Evolutionary conservation across 92 coral and sea anemone species (phyloP), one percentile per base, ranked within the genome.

Genomic region (Porites divaricata): DNA sequence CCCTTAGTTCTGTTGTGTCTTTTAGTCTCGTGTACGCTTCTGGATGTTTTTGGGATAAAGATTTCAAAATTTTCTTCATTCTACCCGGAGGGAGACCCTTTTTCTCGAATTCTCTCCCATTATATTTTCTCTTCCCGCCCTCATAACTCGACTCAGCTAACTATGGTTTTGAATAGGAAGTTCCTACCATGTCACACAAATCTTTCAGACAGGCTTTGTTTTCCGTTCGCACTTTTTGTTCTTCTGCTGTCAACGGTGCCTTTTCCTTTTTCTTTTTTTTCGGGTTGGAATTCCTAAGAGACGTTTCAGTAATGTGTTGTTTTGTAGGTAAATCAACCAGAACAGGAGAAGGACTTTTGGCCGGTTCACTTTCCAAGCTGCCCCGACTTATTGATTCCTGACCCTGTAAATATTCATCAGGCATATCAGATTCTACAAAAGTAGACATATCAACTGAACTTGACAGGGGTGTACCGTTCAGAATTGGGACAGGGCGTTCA

Each of bases 311-410:
- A 74, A 51, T 74, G 41, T 28, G 41, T 16, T 74, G 53, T 23
- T 50, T 74, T 74, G 13, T 52, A 74, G 63, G 4, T 19, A 52
- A 74, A 74, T 74, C 78, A 74, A 19, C 35, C 78, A n/a, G 15
- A 51, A 74, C 49, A 52, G 78, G 20, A 53, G 78, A 74, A 52
- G 64, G 78, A 63, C 61, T 51, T 74, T 51, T 74, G 64, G 49
- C 20, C 64, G 78, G 78, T 74, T 74, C 48, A 41, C 78, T 74
- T 51, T 74, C 63, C 77, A 72, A 72, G 25, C 77, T 72, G 77
- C 49, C 10, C 62, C 16, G 61, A 45, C 59, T 72, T 72, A 72
- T 19, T 74, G 78, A 74, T 74, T 74, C 78, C 35, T 74, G n/a
- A 19, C 41, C 41, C 41, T 28, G 41, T 6, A 74, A 74, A 51